Evolutionary conservation across 2,113 vertebrate species (phyloP).

Genomic region (Peromyscus maniculatus): DNA sequence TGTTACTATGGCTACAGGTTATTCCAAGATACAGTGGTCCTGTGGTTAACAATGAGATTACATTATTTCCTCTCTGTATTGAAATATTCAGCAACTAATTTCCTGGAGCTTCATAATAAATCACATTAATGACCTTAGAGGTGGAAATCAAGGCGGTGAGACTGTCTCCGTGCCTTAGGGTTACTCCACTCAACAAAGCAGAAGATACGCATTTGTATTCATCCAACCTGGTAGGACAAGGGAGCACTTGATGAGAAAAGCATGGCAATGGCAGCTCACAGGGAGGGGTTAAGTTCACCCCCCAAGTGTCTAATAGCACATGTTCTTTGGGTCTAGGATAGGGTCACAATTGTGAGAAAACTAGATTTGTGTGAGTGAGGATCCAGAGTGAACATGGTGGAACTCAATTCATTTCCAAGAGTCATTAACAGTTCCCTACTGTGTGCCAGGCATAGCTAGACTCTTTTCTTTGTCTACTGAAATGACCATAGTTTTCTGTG

Average conservation of each 20-base stretch:
- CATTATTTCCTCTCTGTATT: conserved; percentile 83
- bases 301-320: not conserved
- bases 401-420: not conserved
- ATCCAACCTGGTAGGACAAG: conserved; percentile 56
- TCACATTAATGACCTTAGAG: conserved; percentile 83
- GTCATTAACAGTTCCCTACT: not conserved
- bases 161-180: conserved; percentile 29
- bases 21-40: conserved; percentile 75
- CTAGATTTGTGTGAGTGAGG: not conserved
- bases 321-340: not conserved
- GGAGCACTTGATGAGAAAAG: conserved; percentile 44
- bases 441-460: not conserved
- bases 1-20: conserved; percentile 86
- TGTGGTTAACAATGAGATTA: conserved; percentile 80
- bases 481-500: not conserved
- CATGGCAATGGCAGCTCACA: not conserved
- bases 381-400: not conserved
- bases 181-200: conserved; percentile 49
- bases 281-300: not conserved
- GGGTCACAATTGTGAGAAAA: not conserved
- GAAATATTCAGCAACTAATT: conserved; percentile 87
- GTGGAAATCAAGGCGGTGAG: conserved; percentile 67
- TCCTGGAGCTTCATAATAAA: conserved; percentile 86
- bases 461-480: not conserved
- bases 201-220: not conserved